A percentile compares a stretch with the other conserved stretches of the same genome.
Conservation (phyloP, 2,888 invertebrate species). For the Rhaphigaster nebulosa region DNA sequence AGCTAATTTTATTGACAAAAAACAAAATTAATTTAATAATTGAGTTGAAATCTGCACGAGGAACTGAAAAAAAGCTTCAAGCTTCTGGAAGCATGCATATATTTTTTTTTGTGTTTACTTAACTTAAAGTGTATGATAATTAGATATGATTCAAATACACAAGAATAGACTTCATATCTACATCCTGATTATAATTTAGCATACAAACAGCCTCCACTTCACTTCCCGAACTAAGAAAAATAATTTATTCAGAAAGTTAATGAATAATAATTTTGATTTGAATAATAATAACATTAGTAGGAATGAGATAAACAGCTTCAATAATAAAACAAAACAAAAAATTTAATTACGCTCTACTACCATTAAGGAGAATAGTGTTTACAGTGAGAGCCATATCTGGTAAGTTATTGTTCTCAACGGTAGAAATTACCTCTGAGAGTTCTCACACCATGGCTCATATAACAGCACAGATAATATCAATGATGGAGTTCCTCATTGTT, state of each 20-base stretch:
- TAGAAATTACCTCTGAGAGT: not conserved
- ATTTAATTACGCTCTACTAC: not conserved
- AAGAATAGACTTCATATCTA: not conserved
- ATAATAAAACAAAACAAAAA: not conserved
- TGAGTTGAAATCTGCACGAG: not conserved
- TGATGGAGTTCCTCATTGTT: not conserved
- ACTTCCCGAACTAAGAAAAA: not conserved
- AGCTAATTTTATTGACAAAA: no score
- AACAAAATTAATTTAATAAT: no score
- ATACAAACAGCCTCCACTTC: not conserved
- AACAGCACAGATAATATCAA: not conserved
- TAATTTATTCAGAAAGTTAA: not conserved
- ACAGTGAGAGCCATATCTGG: not conserved
- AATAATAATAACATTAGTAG: constrained; percentile 18
- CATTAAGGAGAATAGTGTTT: not conserved
- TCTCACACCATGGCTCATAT: constrained; percentile 1
- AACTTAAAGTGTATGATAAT: not conserved
- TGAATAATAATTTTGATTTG: not conserved
- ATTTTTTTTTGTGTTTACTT: not conserved
- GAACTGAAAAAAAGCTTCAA: not conserved
- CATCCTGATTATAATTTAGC: not conserved
- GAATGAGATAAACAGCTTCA: not conserved
- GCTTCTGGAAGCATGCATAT: not conserved
- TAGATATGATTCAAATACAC: not conserved
- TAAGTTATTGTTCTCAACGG: not conserved